Percentiles rank a stretch among this genome's conserved stretches.
phyloP scores from a whole-genome alignment of 2,888 invertebrate genomes.

The Tricholauxania praeusta region DNA sequence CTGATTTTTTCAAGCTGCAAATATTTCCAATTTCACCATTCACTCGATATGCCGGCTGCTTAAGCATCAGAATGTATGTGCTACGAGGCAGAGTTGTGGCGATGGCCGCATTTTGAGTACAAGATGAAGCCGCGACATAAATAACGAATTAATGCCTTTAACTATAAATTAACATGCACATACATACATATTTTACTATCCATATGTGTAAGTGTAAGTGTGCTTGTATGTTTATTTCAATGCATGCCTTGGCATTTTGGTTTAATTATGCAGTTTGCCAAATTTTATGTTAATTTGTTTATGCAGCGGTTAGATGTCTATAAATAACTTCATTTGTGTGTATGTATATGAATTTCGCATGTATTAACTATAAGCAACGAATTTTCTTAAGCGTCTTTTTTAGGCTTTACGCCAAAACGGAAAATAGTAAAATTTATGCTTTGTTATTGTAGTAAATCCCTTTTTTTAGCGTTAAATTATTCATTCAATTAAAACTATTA shows the following conservation, averaged over 20 bases:
- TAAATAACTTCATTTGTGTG: not conserved
- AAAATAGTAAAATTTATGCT: too few relatives aligned
- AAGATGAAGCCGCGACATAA: not conserved
- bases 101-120: not conserved
- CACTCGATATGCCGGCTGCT: not conserved
- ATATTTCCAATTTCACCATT: not conserved
- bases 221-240: not conserved
- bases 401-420: too few relatives aligned
- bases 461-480: too few relatives aligned
- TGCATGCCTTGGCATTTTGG: not conserved
- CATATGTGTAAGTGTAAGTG: not conserved
- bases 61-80: not conserved
- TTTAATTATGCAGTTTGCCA: constrained; percentile 3
- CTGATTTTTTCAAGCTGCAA: not conserved
- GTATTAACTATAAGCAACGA: too few relatives aligned
- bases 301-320: not conserved
- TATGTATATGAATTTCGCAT: not conserved
- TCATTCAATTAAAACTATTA: too few relatives aligned
- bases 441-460: too few relatives aligned
- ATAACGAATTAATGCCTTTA: constrained; percentile 4
- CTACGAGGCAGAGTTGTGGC: not conserved
- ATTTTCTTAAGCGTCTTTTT: too few relatives aligned
- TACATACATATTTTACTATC: too few relatives aligned
- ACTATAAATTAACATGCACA: not conserved
- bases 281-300: constrained; percentile 5